A percentile compares a stretch with the other conserved stretches of the same genome.
Conservation (phyloP, 2,113 vertebrate genomes). For the Labeo rohita region DNA sequence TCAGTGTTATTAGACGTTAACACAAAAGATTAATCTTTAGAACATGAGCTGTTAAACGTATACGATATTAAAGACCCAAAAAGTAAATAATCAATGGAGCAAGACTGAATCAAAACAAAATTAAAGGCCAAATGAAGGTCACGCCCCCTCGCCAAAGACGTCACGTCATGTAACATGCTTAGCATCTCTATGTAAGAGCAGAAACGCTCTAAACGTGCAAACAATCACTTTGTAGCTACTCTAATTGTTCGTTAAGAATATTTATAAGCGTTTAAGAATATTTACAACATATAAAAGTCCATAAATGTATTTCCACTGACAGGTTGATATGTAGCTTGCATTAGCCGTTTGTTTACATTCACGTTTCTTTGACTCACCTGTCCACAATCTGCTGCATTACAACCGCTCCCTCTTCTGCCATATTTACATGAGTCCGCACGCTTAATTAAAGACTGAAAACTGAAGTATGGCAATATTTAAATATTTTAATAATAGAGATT, state of each 20-base stretch:
- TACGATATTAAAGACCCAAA: not conserved
- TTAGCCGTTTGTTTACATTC: conserved; percentile 55
- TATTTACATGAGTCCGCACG: conserved; percentile 44
- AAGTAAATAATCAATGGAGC: not conserved
- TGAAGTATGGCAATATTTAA: not conserved
- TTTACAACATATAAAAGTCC: not conserved
- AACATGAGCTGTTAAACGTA: not conserved
- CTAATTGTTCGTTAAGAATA: not conserved
- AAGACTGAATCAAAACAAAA: not conserved
- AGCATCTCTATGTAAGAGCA: not conserved
- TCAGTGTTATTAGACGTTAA: not conserved
- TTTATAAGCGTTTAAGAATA: not conserved
- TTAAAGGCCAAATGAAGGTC: not conserved
- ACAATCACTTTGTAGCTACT: not conserved
- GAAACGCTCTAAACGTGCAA: not conserved
- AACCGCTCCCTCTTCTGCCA: conserved; percentile 72
- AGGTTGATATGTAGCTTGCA: not conserved
- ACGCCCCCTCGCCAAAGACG: conserved; percentile 21
- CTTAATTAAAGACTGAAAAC: not conserved
- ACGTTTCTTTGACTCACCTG: conserved; percentile 71
- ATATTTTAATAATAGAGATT: not conserved
- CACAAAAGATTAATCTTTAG: not conserved
- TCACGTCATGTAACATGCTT: not conserved
- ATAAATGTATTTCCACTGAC: not conserved
- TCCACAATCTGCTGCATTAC: conserved; percentile 77